Conservation (phyloP, 2,113 vertebrate species). For the Hylia prasina region DNA sequence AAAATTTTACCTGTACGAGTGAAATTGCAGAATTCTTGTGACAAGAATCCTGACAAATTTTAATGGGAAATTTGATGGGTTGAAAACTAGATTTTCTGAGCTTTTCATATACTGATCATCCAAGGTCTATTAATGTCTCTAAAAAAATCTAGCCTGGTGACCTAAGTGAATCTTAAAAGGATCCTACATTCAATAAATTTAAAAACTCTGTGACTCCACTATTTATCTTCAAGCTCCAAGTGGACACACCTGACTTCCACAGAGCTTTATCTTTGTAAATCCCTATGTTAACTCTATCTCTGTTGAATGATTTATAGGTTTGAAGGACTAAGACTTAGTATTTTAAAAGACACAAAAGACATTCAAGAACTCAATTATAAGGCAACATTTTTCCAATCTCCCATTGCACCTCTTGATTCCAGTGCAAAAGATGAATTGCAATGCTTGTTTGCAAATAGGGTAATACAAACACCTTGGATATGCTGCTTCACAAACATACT, state of each 20-base stretch:
- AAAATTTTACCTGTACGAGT: background rate
- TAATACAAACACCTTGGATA: background rate
- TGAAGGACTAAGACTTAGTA: background rate
- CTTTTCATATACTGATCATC: background rate
- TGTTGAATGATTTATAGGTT: background rate
- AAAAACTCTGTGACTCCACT: background rate
- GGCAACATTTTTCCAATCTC: background rate
- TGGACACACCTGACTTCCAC: background rate
- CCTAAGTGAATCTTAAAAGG: background rate
- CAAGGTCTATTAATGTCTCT: rapidly evolving
- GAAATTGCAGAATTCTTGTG: background rate
- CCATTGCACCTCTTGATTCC: background rate
- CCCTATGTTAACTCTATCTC: background rate
- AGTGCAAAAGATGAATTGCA: background rate
- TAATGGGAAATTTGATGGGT: background rate
- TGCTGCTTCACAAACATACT: background rate
- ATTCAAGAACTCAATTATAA: background rate
- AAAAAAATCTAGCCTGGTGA: background rate
- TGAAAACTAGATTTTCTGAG: background rate
- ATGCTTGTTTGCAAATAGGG: background rate
- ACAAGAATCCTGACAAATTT: background rate
- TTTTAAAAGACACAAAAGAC: background rate
- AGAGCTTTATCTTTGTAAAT: background rate
- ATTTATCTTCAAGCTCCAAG: background rate
- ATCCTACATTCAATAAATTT: background rate